Conservation (phyloP, 2,797 vertebrate genomes). For the Cottoperca gobio region DNA sequence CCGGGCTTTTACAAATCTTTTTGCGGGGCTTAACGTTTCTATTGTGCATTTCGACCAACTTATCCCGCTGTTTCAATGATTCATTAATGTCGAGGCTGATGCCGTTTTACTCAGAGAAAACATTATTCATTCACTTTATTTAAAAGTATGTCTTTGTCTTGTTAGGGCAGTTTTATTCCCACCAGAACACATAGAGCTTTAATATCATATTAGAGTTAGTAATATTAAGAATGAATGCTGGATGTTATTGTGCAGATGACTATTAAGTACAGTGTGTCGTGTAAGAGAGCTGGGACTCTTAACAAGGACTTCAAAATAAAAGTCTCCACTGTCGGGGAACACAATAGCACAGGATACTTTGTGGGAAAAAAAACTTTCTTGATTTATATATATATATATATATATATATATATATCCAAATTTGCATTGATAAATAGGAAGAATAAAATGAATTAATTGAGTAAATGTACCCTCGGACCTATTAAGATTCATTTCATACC, state of each 20-base stretch:
- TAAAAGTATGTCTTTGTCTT: not conserved
- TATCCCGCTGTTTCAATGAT: conserved; percentile 9
- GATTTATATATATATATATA: not conserved
- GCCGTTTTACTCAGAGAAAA: conserved; percentile 5
- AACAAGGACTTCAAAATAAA: conserved; percentile 17
- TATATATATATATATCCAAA: not conserved
- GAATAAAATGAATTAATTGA: not conserved
- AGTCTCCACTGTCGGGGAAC: not conserved
- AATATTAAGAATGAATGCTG: not conserved
- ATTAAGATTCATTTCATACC: not conserved
- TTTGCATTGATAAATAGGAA: not conserved
- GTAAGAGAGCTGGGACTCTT: not conserved
- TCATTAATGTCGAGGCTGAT: not conserved
- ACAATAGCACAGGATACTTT: not conserved
- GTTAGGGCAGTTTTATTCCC: not conserved
- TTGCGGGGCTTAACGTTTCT: not conserved
- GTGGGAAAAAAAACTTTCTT: not conserved
- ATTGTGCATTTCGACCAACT: conserved; percentile 14
- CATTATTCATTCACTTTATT: not conserved
- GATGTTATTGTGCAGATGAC: not conserved
- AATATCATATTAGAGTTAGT: not conserved
- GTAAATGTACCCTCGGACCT: not conserved
- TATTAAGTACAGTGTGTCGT: not conserved
- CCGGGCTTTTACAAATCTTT: conserved; percentile 23
- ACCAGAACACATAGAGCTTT: not conserved